Conservation (phyloP, 2,797 vertebrate genomes). For the Acanthiza pusilla region DNA sequence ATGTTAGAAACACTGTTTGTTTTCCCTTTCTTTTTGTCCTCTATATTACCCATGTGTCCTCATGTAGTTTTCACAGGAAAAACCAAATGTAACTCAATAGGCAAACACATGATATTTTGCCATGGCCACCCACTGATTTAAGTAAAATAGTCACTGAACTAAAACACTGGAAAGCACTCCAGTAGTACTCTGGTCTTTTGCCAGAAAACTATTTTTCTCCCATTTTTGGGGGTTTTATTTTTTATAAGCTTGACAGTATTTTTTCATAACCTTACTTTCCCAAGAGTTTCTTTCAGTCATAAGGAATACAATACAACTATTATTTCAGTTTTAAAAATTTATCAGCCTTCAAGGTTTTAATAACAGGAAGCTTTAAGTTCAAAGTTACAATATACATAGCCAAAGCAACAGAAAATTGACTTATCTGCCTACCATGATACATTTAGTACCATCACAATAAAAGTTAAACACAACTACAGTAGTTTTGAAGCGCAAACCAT, state of each 20-base stretch:
- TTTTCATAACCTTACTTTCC: background rate
- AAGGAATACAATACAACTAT: background rate
- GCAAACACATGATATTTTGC: background rate
- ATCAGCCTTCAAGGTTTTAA: background rate
- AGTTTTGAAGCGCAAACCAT: background rate
- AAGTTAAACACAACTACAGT: background rate
- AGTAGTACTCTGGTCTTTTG: background rate
- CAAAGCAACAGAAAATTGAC: background rate
- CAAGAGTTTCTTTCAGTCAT: background rate
- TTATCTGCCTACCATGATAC: background rate
- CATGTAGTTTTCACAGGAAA: background rate
- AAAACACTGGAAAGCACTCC: background rate
- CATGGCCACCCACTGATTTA: background rate
- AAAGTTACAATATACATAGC: background rate
- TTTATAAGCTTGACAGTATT: background rate
- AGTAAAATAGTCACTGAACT: background rate
- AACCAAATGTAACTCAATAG: background rate
- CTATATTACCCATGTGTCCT: background rate
- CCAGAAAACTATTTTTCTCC: background rate
- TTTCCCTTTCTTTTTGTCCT: background rate
- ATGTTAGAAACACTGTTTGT: background rate
- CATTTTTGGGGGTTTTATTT: background rate
- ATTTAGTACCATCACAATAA: background rate
- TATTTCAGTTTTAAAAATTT: background rate
- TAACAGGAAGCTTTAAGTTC: background rate